phyloP scores from a whole-genome alignment of 2,888 invertebrate species.

The Helicoverpa assulta region DNA sequence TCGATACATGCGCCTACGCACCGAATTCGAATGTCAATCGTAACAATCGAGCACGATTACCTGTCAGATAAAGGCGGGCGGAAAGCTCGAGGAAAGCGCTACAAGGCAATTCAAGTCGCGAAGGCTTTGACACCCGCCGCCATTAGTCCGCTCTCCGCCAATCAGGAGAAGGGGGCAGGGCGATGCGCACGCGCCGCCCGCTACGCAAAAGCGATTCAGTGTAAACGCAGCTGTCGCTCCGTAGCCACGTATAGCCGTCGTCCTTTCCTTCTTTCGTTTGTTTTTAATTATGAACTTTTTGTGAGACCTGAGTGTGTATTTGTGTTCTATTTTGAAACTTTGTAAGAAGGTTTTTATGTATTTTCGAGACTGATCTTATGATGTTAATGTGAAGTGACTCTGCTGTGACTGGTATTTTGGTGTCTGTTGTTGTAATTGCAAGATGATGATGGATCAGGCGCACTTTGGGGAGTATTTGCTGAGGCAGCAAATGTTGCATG shows the following conservation, averaged over 20 bases:
- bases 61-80: conserved; percentile 84
- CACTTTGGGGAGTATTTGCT: conserved; percentile 87
- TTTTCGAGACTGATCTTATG: conserved; percentile 63
- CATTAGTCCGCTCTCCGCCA: conserved; percentile 79
- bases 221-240: conserved; percentile 83
- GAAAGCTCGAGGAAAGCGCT: conserved; percentile 80
- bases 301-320: conserved; percentile 68
- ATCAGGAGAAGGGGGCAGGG: conserved; percentile 78
- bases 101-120: conserved; percentile 64
- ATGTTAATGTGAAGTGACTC: conserved; percentile 84
- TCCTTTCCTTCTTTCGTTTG: conserved; percentile 67
- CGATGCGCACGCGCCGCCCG: conserved; percentile 87
- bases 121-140: conserved; percentile 78
- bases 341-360: conserved; percentile 58
- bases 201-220: conserved; percentile 76
- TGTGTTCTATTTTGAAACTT: conserved; percentile 63
- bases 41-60: conserved; percentile 76
- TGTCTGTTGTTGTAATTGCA: conserved; percentile 63
- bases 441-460: conserved; percentile 89
- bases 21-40: conserved; percentile 76
- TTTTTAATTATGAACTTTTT: conserved; percentile 82
- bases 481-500: conserved; percentile 88
- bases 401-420: conserved; percentile 65
- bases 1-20: conserved; percentile 83
- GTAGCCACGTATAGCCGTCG: conserved; percentile 74